These are phyloP conservation scores for Agrilus mali DNA, from an alignment of 2,888 invertebrate species.

Conservation along the genomic window DNA sequence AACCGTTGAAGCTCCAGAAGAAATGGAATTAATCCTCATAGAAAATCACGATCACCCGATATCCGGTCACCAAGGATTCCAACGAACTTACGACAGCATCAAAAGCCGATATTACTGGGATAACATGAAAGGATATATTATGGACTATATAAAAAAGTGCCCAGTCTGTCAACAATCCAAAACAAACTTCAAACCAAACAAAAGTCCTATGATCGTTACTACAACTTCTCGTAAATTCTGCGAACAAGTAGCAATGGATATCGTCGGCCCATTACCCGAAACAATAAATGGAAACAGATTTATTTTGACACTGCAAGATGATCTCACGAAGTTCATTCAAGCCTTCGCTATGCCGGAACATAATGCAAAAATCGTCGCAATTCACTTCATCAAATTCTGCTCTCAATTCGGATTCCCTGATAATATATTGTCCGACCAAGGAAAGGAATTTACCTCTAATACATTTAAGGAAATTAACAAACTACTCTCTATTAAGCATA, in stretches of 20 bases:
- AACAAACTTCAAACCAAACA: not conserved
- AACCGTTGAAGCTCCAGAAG: not conserved
- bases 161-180: not conserved
- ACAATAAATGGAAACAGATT: too few relatives aligned
- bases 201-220: not conserved
- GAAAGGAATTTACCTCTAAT: not conserved
- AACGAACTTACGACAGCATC: not conserved
- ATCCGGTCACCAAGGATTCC: not conserved
- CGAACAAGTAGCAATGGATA: not conserved
- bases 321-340: too few relatives aligned
- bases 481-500: too few relatives aligned
- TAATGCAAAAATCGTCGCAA: not conserved
- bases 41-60: not conserved
- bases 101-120: not conserved
- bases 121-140: not conserved
- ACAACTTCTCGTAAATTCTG: not conserved
- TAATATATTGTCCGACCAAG: slow-evolving; percentile 1
- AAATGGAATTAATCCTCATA: not conserved
- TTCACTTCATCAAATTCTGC: not conserved
- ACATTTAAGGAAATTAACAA: slow-evolving; percentile 1
- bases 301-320: too few relatives aligned
- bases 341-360: too few relatives aligned
- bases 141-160: not conserved
- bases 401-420: not conserved
- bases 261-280: slow-evolving; percentile 16